phyloP scores from a whole-genome alignment of 1,140 invertebrate genomes.

The Rhopalosiphum padi region DNA sequence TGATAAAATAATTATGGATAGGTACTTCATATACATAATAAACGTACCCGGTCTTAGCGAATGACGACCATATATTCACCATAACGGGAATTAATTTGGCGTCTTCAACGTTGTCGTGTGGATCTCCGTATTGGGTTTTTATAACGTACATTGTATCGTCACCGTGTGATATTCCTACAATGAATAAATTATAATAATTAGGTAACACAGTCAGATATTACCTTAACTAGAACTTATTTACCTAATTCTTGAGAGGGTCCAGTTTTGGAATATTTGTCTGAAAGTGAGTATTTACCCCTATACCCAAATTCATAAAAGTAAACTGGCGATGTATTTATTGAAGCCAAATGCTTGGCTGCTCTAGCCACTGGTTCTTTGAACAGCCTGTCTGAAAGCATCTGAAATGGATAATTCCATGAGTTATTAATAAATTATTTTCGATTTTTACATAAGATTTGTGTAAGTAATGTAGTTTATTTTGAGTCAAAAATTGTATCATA shows the following conservation, averaged over 20 bases:
- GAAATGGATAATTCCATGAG: slow-evolving; percentile 61
- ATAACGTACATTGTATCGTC: slow-evolving; percentile 59
- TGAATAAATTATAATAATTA: not conserved
- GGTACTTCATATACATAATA: not conserved
- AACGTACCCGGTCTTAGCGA: slow-evolving; percentile 58
- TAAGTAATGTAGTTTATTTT: not conserved
- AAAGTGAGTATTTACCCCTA: slow-evolving; percentile 66
- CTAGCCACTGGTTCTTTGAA: slow-evolving; percentile 69
- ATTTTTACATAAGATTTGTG: not conserved
- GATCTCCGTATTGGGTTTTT: slow-evolving; percentile 56
- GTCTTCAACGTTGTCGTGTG: slow-evolving; percentile 57
- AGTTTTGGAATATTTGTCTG: slow-evolving; percentile 61
- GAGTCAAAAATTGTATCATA: not conserved
- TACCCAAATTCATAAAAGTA: slow-evolving; percentile 70
- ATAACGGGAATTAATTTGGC: slow-evolving; percentile 58
- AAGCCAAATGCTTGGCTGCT: slow-evolving; percentile 67
- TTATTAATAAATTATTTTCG: not conserved
- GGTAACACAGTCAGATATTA: not conserved
- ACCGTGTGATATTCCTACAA: slow-evolving; percentile 59
- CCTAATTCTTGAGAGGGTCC: slow-evolving; percentile 66
- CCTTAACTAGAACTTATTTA: slow-evolving; percentile 61
- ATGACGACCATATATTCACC: slow-evolving; percentile 59
- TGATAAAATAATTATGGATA: not conserved
- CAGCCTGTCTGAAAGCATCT: slow-evolving; percentile 69
- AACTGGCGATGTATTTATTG: slow-evolving; percentile 66